These are phyloP conservation scores for Sterrhoptilus dennistouni DNA, from an alignment of 2,113 vertebrate species.

Conservation along the genomic window DNA sequence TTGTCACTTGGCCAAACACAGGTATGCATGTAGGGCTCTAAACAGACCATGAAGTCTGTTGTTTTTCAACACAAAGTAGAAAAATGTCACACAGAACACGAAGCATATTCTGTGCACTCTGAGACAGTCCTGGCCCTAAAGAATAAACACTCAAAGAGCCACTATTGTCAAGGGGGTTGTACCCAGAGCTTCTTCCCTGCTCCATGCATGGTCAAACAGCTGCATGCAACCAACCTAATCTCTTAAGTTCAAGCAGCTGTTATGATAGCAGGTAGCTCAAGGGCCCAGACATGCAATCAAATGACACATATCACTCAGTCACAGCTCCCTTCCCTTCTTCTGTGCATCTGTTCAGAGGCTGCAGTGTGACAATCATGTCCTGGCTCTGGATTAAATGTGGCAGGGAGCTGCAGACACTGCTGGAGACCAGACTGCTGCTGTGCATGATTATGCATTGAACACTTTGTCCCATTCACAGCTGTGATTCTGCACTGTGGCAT, in stretches of 20 bases:
- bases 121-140: neutral
- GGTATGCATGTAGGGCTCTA: neutral
- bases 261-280: neutral
- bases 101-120: neutral
- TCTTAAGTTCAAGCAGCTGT: neutral
- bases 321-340: neutral
- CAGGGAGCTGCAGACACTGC: neutral
- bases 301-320: neutral
- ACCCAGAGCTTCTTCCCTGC: neutral
- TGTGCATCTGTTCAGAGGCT: neutral
- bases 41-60: neutral
- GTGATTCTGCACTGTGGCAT: neutral
- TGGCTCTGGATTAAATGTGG: neutral
- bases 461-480: neutral
- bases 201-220: neutral
- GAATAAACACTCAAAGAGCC: neutral
- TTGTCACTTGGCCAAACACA: neutral
- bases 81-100: neutral
- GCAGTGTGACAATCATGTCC: neutral
- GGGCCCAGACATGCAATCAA: neutral
- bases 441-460: neutral
- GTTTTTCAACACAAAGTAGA: neutral
- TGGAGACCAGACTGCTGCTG: neutral
- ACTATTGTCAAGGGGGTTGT: rapidly evolving
- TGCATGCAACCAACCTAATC: neutral